A percentile compares a stretch with the other conserved stretches of the same genome.
phyloP scores from a whole-genome alignment of 1,140 invertebrate species.

The roundworm (Caenorhabditis elegans) region WBcel235 BX284602.5:5357501-5358000 shows the following conservation, averaged over 20 bases:
- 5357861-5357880: constrained; percentile 47
- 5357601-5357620: constrained; percentile 56
- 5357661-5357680: constrained; percentile 68
- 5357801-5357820: constrained; percentile 53
- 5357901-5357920: constrained; percentile 24
- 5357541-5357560: constrained; percentile 70
- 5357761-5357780: not conserved
- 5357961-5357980: constrained; percentile 23
- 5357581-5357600: constrained; percentile 67
- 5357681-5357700: constrained; percentile 69
- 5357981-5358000: constrained; percentile 29
- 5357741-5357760: constrained; percentile 32
- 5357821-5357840: constrained; percentile 54
- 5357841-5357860: constrained; percentile 56
- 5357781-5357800: constrained; percentile 50
- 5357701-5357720: constrained; percentile 68
- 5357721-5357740: constrained; percentile 53
- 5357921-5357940: not conserved
- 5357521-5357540: constrained; percentile 67
- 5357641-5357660: constrained; percentile 69
- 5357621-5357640: constrained; percentile 61
- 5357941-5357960: constrained; percentile 32
- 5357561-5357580: constrained; percentile 68
- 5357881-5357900: constrained; percentile 29
- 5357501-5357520: not conserved